These are phyloP conservation scores for Myotis brandtii DNA, from an alignment of 2,113 vertebrate genomes.

Conservation along the genomic window DNA sequence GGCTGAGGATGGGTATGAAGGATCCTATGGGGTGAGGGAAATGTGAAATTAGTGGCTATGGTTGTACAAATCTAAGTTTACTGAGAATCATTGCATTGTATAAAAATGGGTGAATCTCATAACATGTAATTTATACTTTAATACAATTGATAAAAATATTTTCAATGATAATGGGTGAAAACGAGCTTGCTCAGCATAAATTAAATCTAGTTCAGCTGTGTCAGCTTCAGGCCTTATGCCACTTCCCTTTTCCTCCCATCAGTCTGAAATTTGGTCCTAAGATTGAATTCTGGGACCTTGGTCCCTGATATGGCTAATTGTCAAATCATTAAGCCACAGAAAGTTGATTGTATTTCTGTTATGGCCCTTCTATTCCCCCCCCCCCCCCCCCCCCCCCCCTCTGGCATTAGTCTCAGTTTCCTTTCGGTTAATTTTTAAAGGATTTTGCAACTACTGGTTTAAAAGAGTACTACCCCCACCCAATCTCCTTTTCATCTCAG, in stretches of 20 bases:
- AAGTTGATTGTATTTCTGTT: neutral
- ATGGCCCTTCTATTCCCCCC: neutral
- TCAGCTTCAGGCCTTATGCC: neutral
- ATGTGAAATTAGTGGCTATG: neutral
- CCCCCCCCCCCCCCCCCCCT: too few species aligned
- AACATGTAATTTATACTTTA: neutral
- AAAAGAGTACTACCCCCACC: neutral
- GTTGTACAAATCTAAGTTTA: neutral
- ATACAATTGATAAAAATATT: neutral
- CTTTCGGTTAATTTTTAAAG: slow-evolving; percentile 62
- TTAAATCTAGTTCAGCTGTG: neutral
- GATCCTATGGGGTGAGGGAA: neutral
- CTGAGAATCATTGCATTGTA: neutral
- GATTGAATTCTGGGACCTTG: slow-evolving; percentile 16
- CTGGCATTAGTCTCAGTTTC: slow-evolving; percentile 6
- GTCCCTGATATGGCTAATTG: neutral
- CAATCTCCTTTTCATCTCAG: neutral
- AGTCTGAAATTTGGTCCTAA: slow-evolving; percentile 36
- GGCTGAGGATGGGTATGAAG: neutral
- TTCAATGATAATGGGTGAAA: neutral
- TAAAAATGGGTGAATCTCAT: neutral
- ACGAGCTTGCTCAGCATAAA: slow-evolving; percentile 15
- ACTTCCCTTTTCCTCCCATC: neutral
- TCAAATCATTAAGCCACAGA: slow-evolving; percentile 38
- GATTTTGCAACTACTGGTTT: slow-evolving; percentile 43